These are phyloP conservation scores for Amphiprion clarkii DNA, from an alignment of 2,797 vertebrate genomes.

Conservation along the genomic window DNA sequence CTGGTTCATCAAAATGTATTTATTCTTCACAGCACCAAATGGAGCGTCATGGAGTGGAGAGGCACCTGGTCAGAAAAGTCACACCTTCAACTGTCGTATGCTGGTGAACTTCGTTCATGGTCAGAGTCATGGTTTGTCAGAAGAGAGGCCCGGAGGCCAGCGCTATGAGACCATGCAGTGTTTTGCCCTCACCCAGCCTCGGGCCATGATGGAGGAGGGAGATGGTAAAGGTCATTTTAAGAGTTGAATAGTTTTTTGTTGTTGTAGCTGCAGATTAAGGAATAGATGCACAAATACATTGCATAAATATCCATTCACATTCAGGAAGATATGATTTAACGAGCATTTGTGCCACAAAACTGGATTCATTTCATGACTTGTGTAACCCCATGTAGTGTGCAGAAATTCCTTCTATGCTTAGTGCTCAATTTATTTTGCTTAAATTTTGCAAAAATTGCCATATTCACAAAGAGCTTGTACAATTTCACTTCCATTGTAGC, in stretches of 20 bases:
- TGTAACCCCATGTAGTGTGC: background rate
- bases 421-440: background rate
- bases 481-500: background rate
- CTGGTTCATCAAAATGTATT: background rate
- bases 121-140: slow-evolving; percentile 84
- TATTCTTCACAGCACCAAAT: slow-evolving; percentile 80
- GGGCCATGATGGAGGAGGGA: slow-evolving; percentile 98
- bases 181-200: slow-evolving; percentile 97
- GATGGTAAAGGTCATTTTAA: slow-evolving; percentile 87
- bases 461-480: background rate
- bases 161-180: slow-evolving; percentile 99
- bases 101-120: slow-evolving; percentile 90
- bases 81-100: slow-evolving; percentile 98
- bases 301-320: too few relatives aligned
- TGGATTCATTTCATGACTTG: background rate
- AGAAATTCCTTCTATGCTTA: background rate
- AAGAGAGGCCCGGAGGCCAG: slow-evolving; percentile 88
- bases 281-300: background rate
- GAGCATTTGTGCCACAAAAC: background rate
- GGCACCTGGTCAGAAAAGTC: slow-evolving; percentile 94
- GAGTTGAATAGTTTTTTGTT: background rate
- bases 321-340: background rate
- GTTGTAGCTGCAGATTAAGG: background rate
- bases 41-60: slow-evolving; percentile 94
- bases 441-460: too few relatives aligned